These are phyloP conservation scores for Abramis brama DNA, from an alignment of 2,113 vertebrate genomes.

Conservation along the genomic window DNA sequence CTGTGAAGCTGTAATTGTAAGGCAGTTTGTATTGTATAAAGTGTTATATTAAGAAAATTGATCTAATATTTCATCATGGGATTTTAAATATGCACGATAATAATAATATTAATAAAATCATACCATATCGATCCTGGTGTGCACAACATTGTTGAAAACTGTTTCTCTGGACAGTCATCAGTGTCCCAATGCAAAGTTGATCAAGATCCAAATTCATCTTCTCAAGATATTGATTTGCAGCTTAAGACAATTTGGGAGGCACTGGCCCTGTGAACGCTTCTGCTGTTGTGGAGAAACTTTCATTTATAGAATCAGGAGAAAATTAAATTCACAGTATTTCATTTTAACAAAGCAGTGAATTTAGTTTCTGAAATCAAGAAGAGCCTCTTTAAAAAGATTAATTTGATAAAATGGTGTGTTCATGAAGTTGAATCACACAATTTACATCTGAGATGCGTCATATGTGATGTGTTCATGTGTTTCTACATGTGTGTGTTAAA, in stretches of 20 bases:
- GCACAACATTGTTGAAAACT: too few species aligned
- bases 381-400: not conserved
- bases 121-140: not conserved
- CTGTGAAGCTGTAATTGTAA: not conserved
- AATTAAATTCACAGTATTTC: not conserved
- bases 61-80: not conserved
- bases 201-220: not conserved
- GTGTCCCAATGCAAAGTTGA: not conserved
- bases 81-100: not conserved
- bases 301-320: not conserved
- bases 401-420: not conserved
- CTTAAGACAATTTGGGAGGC: too few species aligned
- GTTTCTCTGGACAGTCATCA: not conserved
- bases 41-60: not conserved
- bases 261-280: not conserved
- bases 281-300: not conserved
- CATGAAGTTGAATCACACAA: not conserved
- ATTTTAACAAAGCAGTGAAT: not conserved
- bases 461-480: not conserved
- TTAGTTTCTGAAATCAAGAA: not conserved
- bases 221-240: not conserved
- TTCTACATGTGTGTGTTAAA: not conserved
- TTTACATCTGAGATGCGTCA: not conserved
- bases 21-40: not conserved
- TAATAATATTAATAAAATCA: not conserved